Evolutionary conservation across 2,113 vertebrate genomes (phyloP), one percentile per base, ranked within the genome.

Genomic region (Gulo gulo): DNA sequence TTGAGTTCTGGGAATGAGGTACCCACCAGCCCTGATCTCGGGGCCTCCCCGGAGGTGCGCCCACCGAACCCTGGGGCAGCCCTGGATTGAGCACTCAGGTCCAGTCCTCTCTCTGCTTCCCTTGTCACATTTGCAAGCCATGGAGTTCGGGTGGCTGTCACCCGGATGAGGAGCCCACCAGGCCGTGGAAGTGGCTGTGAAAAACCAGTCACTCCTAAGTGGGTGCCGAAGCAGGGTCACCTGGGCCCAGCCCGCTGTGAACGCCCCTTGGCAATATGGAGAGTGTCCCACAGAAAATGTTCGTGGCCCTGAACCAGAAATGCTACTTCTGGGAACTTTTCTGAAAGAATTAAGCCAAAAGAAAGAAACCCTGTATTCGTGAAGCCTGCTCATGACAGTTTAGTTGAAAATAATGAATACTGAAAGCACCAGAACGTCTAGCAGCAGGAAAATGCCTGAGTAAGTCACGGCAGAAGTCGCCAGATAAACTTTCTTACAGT

Each of bases 281-380:
- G 34, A 83, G 52, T 63, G 6, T 34, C 90, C 89, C 86, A 57
- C 29, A 80, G 67, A 47, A 52, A 63, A 71, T 1, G 8, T 82
- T 82, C 95, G 80, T 96, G 97, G 84, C 95, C 97, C 97, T 92
- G 96, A 96, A 94, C 50, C 87, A 96, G 95, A 97, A 95, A 92
- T 78, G 90, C 95, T 36, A 31, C 63, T 92, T 97, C 97, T 97
- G 94, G 96, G 94, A 98, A 97, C 69, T 67, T 94, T 86, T 95
- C 95, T 95, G 97, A 97, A 97, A 96, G 90, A 98, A 98, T 98
- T 78, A 96, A 94, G 87, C 88, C 90, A 90, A 97, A 95, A 97
- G 94, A 98, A 97, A 97, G 95, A 96, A 94, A 96, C 92, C 89
- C 69, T 95, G 57, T 96, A 74, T 96, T 92, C 4, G 18, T 65